Evolutionary conservation across 2,113 vertebrate species (phyloP).

Genomic region (Anarrhichthys ocellatus): DNA sequence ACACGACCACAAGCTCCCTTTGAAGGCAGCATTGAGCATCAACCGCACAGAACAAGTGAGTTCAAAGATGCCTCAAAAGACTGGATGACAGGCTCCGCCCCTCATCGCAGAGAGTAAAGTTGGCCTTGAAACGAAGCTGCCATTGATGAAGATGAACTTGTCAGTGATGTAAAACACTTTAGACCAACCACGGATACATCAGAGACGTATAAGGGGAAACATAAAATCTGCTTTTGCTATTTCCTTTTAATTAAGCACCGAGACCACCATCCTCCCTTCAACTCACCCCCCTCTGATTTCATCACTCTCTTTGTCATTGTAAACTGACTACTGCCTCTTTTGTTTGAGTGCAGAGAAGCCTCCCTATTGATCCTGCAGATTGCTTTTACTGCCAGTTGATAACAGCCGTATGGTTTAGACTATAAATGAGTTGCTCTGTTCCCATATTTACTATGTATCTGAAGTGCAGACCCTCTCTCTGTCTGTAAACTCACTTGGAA

Average conservation of each 20-base stretch:
- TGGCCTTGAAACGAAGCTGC: neutral
- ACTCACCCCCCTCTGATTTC: slow-evolving; percentile 40
- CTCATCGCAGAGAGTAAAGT: neutral
- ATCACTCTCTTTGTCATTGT: slow-evolving; percentile 56
- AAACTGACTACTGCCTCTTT: slow-evolving; percentile 54
- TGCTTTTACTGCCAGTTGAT: slow-evolving; percentile 38
- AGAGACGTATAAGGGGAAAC: too few species aligned
- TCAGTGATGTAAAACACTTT: neutral
- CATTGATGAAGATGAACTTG: slow-evolving; percentile 10
- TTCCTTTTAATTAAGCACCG: slow-evolving; percentile 10
- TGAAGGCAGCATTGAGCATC: slow-evolving; percentile 17
- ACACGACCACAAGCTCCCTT: neutral
- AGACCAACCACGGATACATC: neutral
- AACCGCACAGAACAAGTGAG: neutral
- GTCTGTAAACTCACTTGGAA: slow-evolving; percentile 1
- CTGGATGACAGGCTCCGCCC: neutral
- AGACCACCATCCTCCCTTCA: slow-evolving; percentile 20
- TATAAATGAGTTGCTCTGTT: slow-evolving; percentile 12
- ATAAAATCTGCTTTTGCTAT: neutral
- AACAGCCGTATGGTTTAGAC: slow-evolving; percentile 20
- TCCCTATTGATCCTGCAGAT: slow-evolving; percentile 39
- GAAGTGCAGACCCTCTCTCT: neutral
- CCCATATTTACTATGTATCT: neutral
- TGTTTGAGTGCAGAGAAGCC: slow-evolving; percentile 44
- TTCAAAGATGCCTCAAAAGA: slow-evolving; percentile 23